Percentiles rank a stretch among this genome's conserved stretches.
Evolutionary conservation across 2,797 vertebrate genomes (phyloP).

Genomic region (Pelodytes ibericus): DNA sequence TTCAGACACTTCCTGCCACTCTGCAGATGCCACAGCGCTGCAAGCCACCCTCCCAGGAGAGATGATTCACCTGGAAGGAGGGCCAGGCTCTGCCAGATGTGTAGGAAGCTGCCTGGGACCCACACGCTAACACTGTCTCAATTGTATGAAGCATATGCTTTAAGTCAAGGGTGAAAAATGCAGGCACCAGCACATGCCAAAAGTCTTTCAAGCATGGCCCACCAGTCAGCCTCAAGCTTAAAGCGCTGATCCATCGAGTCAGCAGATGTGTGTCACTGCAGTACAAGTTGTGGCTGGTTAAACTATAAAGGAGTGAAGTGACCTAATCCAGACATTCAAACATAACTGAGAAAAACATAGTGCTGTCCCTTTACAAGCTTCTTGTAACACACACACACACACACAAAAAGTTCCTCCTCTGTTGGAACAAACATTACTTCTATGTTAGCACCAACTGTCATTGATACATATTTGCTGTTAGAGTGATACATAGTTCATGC

Average conservation of each 20-base stretch:
- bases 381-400: too few relatives aligned
- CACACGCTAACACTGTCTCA: slow-evolving; percentile 88
- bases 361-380: slow-evolving; percentile 66
- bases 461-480: too few relatives aligned
- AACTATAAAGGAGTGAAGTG: slow-evolving; percentile 80
- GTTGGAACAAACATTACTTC: slow-evolving; percentile 58
- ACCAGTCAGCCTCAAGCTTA: slow-evolving; percentile 86
- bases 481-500: too few relatives aligned
- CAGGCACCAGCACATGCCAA: slow-evolving; percentile 92
- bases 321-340: slow-evolving; percentile 82
- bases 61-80: slow-evolving; percentile 93
- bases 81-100: slow-evolving; percentile 94
- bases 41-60: slow-evolving; percentile 87
- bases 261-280: slow-evolving; percentile 92
- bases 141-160: slow-evolving; percentile 95
- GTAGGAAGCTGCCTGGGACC: slow-evolving; percentile 85
- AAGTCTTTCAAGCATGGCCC: slow-evolving; percentile 94
- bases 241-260: slow-evolving; percentile 81
- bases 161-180: slow-evolving; percentile 96
- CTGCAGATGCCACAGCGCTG: slow-evolving; percentile 85
- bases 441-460: too few relatives aligned
- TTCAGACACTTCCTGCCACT: slow-evolving; percentile 92
- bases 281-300: slow-evolving; percentile 91
- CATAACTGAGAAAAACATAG: slow-evolving; percentile 69
- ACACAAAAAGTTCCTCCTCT: slow-evolving; percentile 28